Base-by-base conservation (phyloP, 2,113 vertebrate species). In the Oreochromis tanganicae region DNA sequence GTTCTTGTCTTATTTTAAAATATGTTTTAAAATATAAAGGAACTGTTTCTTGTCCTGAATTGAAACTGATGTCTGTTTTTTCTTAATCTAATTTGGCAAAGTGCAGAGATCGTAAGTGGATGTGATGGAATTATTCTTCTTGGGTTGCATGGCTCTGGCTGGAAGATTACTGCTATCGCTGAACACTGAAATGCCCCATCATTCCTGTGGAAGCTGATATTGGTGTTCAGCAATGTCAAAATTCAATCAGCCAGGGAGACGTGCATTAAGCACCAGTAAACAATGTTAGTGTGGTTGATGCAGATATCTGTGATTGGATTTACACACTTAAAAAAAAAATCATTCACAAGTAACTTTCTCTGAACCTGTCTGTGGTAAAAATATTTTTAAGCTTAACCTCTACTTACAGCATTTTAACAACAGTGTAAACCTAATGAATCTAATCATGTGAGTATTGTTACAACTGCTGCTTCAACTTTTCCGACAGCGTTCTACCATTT, bases 101-200 rank as follows among this genome's bases (percentile, higher is more conserved):
- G 83, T 16, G 24, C 79, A 32, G 7, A 68, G 68, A 81, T 81
- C 38, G 21, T 79, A 82, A 84, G 29, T 27, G 80, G 24, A 87
- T 27, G 36, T 61, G 52, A 87, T 85, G 43, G 27, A 80, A 66
- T 91, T 87, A 32, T 63, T 84, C 85, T 86, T 82, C 71, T 50
- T 19, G 36, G 79, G 85, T 92, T 87, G 90, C 91, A 55, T 66
- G 46, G 68, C 48, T 85, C 46, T 83, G 36, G 17, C 83, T 17
- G 8, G 54, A 12, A 84, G 56, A 11, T 52, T 32, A 5, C 43
- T 2, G 10, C 80, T 57, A 71, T 80, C 6, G n/a, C 50, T 29
- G 19, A 50, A n/a, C 38, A 7, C 71, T 12, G 71, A 50, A 50
- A 50, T 36, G 81, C 56, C n/a, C 52, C 68, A 13, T 85, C 78